Conservation (phyloP, 2,888 invertebrate species). For the Phortica magna region DNA sequence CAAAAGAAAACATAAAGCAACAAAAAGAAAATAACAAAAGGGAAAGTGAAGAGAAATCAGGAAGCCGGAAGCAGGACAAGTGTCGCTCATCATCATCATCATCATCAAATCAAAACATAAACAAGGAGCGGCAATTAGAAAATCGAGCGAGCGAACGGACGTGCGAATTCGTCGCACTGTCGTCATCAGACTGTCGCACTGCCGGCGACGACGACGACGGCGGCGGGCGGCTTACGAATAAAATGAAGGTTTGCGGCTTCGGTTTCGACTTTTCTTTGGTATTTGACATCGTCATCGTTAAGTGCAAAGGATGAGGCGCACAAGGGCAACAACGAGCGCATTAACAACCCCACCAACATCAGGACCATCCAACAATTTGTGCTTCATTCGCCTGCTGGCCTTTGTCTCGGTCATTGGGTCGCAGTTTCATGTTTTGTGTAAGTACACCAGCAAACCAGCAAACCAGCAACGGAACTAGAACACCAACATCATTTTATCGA, state of each 20-base stretch:
- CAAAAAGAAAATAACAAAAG: neutral
- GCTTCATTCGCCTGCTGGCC: conserved; percentile 50
- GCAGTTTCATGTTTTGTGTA: conserved; percentile 51
- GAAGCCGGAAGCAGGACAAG: neutral
- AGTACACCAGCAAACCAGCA: conserved; percentile 48
- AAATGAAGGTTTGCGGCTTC: conserved; percentile 9
- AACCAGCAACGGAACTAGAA: too few species aligned
- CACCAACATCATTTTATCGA: too few species aligned
- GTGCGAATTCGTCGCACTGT: too few species aligned
- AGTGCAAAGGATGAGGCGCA: conserved; percentile 73
- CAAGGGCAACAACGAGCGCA: conserved; percentile 51
- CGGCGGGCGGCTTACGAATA: neutral
- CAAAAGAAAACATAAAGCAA: neutral
- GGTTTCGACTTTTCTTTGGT: neutral
- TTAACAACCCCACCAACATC: conserved; percentile 47
- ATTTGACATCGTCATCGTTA: neutral
- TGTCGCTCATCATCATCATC: neutral
- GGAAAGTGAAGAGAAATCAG: neutral
- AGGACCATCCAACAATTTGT: conserved; percentile 50
- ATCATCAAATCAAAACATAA: neutral
- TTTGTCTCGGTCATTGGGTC: conserved; percentile 52
- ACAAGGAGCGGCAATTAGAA: neutral
- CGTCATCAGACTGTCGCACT: too few species aligned
- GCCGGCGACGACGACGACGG: neutral
- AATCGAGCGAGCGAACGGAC: neutral